phyloP scores from a whole-genome alignment of 2,113 vertebrate genomes.

The Atrichornis clamosus region DNA sequence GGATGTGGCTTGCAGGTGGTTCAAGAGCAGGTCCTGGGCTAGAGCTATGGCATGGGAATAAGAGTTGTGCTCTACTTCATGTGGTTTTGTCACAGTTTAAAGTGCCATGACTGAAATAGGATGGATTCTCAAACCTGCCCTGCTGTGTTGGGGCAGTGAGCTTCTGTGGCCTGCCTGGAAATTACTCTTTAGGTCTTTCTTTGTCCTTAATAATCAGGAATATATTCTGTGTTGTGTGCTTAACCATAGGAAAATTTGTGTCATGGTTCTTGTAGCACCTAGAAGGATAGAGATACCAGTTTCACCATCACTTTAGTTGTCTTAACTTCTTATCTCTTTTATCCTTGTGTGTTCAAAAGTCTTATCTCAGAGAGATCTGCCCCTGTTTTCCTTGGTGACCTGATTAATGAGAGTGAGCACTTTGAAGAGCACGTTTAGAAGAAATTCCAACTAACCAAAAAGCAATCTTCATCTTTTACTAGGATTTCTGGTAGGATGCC shows the following conservation, averaged over 20 bases:
- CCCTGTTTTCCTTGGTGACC: background rate
- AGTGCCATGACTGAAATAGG: background rate
- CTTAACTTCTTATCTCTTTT: background rate
- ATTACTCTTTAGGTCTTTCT: background rate
- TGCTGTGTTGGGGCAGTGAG: background rate
- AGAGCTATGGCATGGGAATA: background rate
- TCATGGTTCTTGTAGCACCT: background rate
- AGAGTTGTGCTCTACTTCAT: background rate
- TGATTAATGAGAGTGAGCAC: background rate
- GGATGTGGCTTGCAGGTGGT: background rate
- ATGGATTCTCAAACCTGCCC: background rate
- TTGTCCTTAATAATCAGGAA: background rate
- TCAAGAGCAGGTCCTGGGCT: background rate
- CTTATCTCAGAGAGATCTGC: background rate
- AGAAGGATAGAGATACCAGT: background rate
- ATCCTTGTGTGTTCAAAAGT: background rate
- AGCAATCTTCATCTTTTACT: background rate
- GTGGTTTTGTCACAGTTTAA: fast-evolving
- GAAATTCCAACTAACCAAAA: background rate
- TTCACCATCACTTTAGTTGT: background rate
- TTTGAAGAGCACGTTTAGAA: background rate
- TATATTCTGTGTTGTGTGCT: background rate
- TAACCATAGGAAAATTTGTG: background rate
- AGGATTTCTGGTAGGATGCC: background rate
- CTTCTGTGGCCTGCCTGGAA: background rate